These are phyloP conservation scores for Sinocyclocheilus maitianheensis DNA, from an alignment of 2,113 vertebrate genomes.

Conservation along the genomic window DNA sequence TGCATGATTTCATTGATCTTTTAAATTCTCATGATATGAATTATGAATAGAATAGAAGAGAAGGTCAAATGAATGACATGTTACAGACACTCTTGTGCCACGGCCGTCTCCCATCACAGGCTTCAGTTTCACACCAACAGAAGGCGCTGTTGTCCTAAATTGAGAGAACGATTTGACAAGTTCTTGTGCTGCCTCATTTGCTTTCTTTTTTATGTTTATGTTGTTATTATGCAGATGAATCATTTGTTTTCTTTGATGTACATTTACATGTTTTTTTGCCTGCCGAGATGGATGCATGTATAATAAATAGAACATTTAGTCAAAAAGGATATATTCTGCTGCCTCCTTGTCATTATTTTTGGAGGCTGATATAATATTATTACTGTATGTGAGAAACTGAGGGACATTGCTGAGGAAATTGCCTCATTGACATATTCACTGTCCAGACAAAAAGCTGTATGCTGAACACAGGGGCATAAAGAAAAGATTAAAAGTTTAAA, in stretches of 20 bases:
- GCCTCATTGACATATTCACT: neutral
- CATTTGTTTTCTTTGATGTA: neutral
- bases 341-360: neutral
- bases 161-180: neutral
- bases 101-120: neutral
- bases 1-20: constrained; percentile 4
- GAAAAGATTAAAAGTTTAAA: neutral
- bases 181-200: neutral
- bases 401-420: neutral
- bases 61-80: constrained; percentile 34
- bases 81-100: neutral
- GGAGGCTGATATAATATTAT: neutral
- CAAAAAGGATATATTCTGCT: neutral
- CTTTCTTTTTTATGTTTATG: neutral
- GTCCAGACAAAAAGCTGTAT: neutral
- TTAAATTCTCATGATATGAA: neutral
- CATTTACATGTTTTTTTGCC: neutral
- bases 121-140: constrained; percentile 11
- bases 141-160: constrained; percentile 34
- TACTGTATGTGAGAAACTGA: neutral
- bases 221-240: neutral
- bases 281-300: neutral
- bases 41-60: neutral
- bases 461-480: neutral
- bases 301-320: neutral